Evolutionary conservation across 2,888 invertebrate species (phyloP).

Genomic region (Trichopria drosophilae): DNA sequence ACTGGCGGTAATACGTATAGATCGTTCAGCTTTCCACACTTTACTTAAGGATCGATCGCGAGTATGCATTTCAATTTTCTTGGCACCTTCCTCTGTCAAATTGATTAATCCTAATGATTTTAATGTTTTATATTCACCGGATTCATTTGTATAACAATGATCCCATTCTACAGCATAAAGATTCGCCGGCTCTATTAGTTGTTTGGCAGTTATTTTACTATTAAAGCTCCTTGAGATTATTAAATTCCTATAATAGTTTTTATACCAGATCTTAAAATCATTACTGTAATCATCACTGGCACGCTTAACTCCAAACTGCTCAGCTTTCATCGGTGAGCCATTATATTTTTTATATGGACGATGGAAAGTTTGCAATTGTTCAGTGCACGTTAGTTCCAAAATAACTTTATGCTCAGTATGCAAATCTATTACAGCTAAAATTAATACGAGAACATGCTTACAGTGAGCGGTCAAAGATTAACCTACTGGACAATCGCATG

Average conservation of each 20-base stretch:
- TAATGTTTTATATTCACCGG: conserved; percentile 7
- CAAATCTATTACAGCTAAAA: conserved; percentile 22
- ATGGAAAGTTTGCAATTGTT: conserved; percentile 26
- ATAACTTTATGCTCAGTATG: conserved; percentile 1
- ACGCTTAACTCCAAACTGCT: conserved; percentile 12
- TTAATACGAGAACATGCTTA: conserved; percentile 25
- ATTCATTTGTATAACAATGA: conserved; percentile 3
- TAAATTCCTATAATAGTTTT: neutral
- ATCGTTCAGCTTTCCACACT: too few relatives aligned
- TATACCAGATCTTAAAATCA: too few relatives aligned
- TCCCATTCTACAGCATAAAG: neutral
- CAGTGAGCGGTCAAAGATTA: conserved; percentile 23
- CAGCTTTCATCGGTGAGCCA: conserved; percentile 22
- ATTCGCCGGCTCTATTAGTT: conserved; percentile 1
- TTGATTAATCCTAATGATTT: conserved; percentile 1
- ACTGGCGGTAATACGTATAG: too few relatives aligned
- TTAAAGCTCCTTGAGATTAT: neutral
- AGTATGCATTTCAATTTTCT: conserved; percentile 1
- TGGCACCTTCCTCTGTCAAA: conserved; percentile 6
- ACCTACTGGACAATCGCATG: conserved; percentile 29
- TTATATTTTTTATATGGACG: conserved; percentile 16
- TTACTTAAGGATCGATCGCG: too few relatives aligned
- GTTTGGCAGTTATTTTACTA: neutral
- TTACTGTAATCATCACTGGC: too few relatives aligned
- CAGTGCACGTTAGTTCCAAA: conserved; percentile 17